These are phyloP conservation scores for Scelioninae gen. 1 DNA, from an alignment of 2,888 invertebrate species.

Conservation along the genomic window DNA sequence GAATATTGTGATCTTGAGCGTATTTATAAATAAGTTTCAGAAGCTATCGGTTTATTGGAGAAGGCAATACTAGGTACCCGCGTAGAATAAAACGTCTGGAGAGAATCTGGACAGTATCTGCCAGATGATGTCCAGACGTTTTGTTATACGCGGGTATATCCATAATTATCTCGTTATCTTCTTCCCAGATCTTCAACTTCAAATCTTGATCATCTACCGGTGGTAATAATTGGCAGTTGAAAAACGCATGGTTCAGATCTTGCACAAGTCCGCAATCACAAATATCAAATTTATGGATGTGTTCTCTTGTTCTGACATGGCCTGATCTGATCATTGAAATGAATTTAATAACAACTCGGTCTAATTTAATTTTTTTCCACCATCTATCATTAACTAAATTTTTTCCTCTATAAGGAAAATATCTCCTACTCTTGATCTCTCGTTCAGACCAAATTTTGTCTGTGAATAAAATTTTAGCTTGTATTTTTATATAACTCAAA, in stretches of 20 bases:
- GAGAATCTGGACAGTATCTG: too few relatives aligned
- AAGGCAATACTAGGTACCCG: slow-evolving; percentile 23
- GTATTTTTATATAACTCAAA: too few relatives aligned
- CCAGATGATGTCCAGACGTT: too few relatives aligned
- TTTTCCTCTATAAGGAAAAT: slow-evolving; percentile 3
- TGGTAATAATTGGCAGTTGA: neutral
- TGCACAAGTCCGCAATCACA: neutral
- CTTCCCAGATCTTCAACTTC: neutral
- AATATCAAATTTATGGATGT: neutral
- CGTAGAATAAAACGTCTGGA: too few relatives aligned
- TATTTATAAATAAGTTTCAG: slow-evolving; percentile 11
- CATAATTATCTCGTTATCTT: neutral
- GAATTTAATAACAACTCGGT: neutral
- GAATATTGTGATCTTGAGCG: neutral
- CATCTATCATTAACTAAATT: neutral
- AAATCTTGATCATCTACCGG: neutral
- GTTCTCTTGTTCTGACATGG: neutral
- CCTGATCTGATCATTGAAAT: slow-evolving; percentile 4
- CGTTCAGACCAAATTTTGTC: neutral
- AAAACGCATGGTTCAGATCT: neutral
- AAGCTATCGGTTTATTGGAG: slow-evolving; percentile 10
- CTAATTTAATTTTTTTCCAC: neutral
- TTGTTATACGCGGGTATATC: slow-evolving; percentile 6
- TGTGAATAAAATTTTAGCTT: neutral
- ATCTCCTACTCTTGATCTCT: neutral